Evolutionary conservation across 1,140 invertebrate species (phyloP), one percentile per base, ranked within the genome.

Genomic region (Leptinotarsa texana): DNA sequence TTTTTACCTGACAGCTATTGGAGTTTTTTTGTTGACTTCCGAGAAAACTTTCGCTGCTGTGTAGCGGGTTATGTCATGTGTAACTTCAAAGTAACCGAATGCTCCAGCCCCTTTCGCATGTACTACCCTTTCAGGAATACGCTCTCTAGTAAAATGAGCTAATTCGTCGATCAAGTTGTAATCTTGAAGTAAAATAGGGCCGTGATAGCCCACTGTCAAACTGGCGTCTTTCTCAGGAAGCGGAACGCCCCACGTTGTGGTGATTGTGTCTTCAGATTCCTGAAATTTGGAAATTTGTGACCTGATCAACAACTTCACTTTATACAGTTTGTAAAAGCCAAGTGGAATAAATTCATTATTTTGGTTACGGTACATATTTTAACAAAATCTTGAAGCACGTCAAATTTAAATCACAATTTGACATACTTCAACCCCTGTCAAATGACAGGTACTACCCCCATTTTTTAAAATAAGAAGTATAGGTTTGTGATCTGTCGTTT

Each of bases 31-130:
- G 47, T 95, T 95, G 67, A 96, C 90, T 63, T 89, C 85, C 76
- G 91, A 89, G 85, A 97, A 95, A 1, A 96, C 87, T 74, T 91
- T 91, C 1, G 96, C 95, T 81, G 94, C 94, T 77, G 88, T 89
- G 79, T 95, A 96, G 76, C 91, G 88, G 3, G 89, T 89, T 42
- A 96, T 94, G 81, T 96, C 93, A 82, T 96, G 91, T 2, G 94
- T 96, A 1, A 93, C 91, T 86, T 98, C 96, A 85, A 99, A 98
- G 83, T 97, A 97, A 2, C 98, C 98, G 88, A 98, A 98, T 15
- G 97, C 98, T 78, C 96, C 96, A 72, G 94, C 95, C 81, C 97
- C 98, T 87, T 99, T 99, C 1, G 97, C 98, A 86, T 99, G 97
- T 0, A 99, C 98, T 1, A 99, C 97, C 83, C 98, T 90, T 86